Percentiles rank a stretch among this genome's conserved stretches.
These are phyloP conservation scores for Chloropsis cyanopogon DNA, from an alignment of 2,113 vertebrate species.

Conservation along the genomic window DNA sequence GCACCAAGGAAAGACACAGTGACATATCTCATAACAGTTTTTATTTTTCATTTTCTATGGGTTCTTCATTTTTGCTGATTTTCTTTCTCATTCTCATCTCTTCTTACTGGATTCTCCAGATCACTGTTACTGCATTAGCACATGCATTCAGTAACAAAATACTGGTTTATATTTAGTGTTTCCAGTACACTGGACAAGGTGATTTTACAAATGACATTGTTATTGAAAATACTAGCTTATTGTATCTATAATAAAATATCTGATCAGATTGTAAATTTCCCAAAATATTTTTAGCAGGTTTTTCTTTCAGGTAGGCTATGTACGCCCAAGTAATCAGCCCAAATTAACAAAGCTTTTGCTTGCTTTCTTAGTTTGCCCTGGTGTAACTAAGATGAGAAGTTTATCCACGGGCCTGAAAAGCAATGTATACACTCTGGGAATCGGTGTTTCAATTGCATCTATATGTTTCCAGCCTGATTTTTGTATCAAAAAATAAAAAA, in stretches of 20 bases:
- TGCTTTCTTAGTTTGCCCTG: background rate
- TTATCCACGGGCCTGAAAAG: background rate
- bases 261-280: background rate
- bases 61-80: background rate
- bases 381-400: background rate
- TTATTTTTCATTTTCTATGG: background rate
- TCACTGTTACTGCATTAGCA: background rate
- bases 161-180: background rate
- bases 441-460: background rate
- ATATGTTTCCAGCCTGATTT: background rate
- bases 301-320: background rate
- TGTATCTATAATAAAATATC: background rate
- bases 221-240: background rate
- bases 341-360: background rate
- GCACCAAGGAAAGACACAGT: background rate
- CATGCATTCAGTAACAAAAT: background rate
- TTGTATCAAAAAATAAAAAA: background rate
- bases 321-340: background rate
- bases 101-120: background rate
- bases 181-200: background rate
- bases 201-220: background rate
- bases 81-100: background rate
- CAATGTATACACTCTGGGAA: background rate
- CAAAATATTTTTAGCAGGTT: background rate
- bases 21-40: background rate